Base-by-base conservation (phyloP, 2,797 vertebrate species). In the Pygocentrus nattereri region DNA sequence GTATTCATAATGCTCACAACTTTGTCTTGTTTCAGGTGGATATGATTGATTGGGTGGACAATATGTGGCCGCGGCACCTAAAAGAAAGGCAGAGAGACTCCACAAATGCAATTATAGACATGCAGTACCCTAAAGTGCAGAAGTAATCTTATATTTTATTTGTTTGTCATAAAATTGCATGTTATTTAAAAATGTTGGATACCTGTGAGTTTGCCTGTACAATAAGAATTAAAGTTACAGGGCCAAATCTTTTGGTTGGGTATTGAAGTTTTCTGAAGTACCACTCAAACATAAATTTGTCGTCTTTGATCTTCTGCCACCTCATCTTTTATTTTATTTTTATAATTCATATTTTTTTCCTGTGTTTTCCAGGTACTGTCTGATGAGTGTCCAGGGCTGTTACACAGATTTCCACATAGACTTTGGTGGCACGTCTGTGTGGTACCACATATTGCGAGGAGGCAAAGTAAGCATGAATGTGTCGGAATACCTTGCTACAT, bases 121-220 rank as follows among this genome's bases (percentile, higher is more conserved):
- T 99, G 98, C 98, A 99, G 87, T 99, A 99, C 83, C 98, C 98
- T 71, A 99, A 99, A 94, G 98, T 99, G 19, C 97, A 99, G 85
- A 99, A 99, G 98, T 99, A 92, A 93, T 96, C 23, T 27, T 81
- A n/a, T 68, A 8, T 54, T 61, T 10, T 5, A 64, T 74, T 1
- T 44, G 4, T 52, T 38, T 31, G 41, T 44, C 10, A 44, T 44
- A 44, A 10, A 41, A 8, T 41, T 44, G 38, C 5, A 38, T 38
- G 3, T 3, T 38, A 38, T 38, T 38, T 38, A 38, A 38, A 38
- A 38, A 38, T 0, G 38, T 38, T 38, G 38, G 38, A 38, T 5
- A 38, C 38, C 38, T 5, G 38, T 38, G 38, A 38, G 1, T 38
- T 0, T 8, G 8, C 38, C 38, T 38, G 5, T 8, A 38, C 38